Percentiles rank a stretch among this genome's conserved stretches.
phyloP scores from a whole-genome alignment of 2,113 vertebrate genomes.

The Spea bombifrons region DNA sequence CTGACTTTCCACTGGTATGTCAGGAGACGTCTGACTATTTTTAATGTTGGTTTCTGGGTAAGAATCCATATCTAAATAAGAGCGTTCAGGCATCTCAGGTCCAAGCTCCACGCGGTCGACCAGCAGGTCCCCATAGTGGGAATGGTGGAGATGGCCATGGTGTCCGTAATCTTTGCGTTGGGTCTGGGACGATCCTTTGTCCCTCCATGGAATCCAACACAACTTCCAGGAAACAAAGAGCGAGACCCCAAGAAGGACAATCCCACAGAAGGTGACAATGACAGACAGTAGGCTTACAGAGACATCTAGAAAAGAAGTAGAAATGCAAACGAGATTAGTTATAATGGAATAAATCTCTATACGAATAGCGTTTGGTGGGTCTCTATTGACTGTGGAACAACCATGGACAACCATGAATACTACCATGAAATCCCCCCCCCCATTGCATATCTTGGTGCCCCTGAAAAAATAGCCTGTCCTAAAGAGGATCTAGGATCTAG shows the following conservation, averaged over 20 bases:
- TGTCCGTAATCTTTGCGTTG: slow-evolving; percentile 71
- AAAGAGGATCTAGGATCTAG: no score
- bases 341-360: no score
- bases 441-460: no score
- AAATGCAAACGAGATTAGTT: not conserved
- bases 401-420: no score
- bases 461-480: no score
- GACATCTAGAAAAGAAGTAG: slow-evolving; percentile 70
- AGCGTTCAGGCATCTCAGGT: slow-evolving; percentile 78
- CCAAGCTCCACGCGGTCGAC: slow-evolving; percentile 66
- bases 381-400: no score
- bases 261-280: slow-evolving; percentile 90
- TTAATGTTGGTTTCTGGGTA: slow-evolving; percentile 81
- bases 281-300: slow-evolving; percentile 88
- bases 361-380: no score
- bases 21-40: slow-evolving; percentile 85
- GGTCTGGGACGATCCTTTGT: slow-evolving; percentile 74
- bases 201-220: slow-evolving; percentile 91
- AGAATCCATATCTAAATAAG: slow-evolving; percentile 89
- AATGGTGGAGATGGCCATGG: slow-evolving; percentile 69
- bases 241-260: slow-evolving; percentile 87
- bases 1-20: slow-evolving; percentile 70
- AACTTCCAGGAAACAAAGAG: slow-evolving; percentile 94
- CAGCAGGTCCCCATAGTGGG: slow-evolving; percentile 75
- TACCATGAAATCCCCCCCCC: no score